Evolutionary conservation across 2,797 vertebrate genomes (phyloP).

Genomic region (Mus caroli): DNA sequence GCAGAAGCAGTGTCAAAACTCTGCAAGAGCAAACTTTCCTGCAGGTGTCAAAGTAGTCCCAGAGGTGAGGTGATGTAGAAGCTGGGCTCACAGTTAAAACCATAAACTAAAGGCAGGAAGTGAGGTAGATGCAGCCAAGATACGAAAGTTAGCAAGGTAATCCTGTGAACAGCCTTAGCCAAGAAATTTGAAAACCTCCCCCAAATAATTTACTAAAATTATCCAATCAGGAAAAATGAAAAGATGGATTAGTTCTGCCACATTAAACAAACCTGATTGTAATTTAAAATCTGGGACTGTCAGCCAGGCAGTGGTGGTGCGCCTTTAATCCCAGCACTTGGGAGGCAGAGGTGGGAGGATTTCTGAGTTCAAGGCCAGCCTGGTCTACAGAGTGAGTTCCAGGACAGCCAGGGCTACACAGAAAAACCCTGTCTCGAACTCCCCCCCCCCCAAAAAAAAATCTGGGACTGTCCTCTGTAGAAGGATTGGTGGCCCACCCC

Average conservation of each 20-base stretch:
- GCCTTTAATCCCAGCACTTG: no score
- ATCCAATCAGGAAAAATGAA: not conserved
- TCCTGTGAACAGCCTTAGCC: not conserved
- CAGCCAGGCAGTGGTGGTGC: no score
- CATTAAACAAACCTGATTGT: conserved; percentile 16
- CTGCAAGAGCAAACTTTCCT: conserved; percentile 2
- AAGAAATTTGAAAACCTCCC: conserved; percentile 35
- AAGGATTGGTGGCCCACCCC: not conserved
- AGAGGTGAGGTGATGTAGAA: not conserved
- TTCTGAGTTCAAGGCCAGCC: no score
- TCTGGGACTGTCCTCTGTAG: not conserved
- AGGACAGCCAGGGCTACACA: no score
- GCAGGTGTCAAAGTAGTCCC: not conserved
- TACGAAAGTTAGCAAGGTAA: not conserved
- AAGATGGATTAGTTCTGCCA: not conserved
- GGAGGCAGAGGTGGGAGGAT: no score
- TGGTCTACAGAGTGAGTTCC: no score
- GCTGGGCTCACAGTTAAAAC: conserved; percentile 15
- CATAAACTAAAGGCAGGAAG: conserved; percentile 12
- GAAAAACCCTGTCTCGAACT: no score
- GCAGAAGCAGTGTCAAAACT: conserved; percentile 39
- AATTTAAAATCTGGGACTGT: no score
- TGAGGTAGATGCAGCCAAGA: not conserved
- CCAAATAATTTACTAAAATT: conserved; percentile 7
- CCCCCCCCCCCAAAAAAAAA: not conserved